phyloP scores from a whole-genome alignment of 53 echinoderm and acorn worm genomes.

The Stichopus horrens region DNA sequence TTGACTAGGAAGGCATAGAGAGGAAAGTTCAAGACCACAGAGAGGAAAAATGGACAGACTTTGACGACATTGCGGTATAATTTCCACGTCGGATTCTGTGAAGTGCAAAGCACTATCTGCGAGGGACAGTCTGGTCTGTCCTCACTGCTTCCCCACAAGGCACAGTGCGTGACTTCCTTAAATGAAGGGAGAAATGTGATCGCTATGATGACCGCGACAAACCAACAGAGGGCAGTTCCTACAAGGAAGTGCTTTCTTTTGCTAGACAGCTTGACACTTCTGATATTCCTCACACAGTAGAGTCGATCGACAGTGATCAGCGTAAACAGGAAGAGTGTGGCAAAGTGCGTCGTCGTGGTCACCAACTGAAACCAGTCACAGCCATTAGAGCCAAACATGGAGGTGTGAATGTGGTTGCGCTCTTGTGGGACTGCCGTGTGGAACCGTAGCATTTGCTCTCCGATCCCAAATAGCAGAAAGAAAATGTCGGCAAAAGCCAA shows the following conservation, averaged over 20 bases:
- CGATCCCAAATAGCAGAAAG: slow-evolving; percentile 21
- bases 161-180: background rate
- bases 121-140: background rate
- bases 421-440: background rate
- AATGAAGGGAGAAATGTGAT: background rate
- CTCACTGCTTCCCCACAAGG: background rate
- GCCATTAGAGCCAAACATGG: slow-evolving; percentile 34
- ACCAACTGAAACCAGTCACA: slow-evolving; percentile 23
- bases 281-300: slow-evolving; percentile 15
- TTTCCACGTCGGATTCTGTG: background rate
- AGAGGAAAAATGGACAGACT: slow-evolving; percentile 26
- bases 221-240: slow-evolving; percentile 6
- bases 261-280: background rate
- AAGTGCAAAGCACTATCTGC: background rate
- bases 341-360: slow-evolving; percentile 27
- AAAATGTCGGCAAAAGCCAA: slow-evolving; percentile 23
- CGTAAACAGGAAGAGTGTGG: slow-evolving; percentile 14
- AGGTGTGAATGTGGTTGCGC: background rate
- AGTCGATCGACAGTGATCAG: slow-evolving; percentile 24
- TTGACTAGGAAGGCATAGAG: slow-evolving; percentile 8
- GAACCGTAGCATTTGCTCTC: background rate
- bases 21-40: background rate
- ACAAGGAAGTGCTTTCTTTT: slow-evolving; percentile 15
- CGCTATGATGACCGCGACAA: background rate
- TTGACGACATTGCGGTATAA: slow-evolving; percentile 1